A percentile compares a stretch with the other conserved stretches of the same genome.
Conservation (phyloP, 2,888 invertebrate genomes). For the Parascotia fuliginaria region DNA sequence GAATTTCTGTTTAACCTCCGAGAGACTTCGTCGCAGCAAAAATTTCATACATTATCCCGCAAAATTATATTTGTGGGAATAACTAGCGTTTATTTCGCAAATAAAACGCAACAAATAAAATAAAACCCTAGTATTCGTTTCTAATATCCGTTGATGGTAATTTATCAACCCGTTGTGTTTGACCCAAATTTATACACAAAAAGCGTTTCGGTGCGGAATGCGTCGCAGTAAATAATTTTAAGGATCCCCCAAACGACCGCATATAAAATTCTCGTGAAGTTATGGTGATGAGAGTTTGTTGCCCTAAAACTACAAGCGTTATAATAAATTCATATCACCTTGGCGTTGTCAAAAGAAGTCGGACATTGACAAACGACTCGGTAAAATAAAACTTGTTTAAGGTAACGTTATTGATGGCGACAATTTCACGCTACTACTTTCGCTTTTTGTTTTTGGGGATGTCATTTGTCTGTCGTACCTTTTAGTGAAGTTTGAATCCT, state of each 20-base stretch:
- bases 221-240: constrained; percentile 35
- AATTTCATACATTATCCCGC: constrained; percentile 11
- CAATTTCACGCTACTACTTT: constrained; percentile 32
- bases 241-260: constrained; percentile 29
- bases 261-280: constrained; percentile 39
- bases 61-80: constrained; percentile 11
- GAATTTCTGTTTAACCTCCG: background rate
- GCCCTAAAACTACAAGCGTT: constrained; percentile 33
- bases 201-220: constrained; percentile 14
- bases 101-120: constrained; percentile 11
- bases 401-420: constrained; percentile 37
- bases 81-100: constrained; percentile 5
- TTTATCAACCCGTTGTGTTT: constrained; percentile 22
- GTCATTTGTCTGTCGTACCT: constrained; percentile 24
- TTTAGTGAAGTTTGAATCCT: constrained; percentile 30
- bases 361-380: constrained; percentile 41
- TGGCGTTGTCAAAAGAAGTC: constrained; percentile 14
- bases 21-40: constrained; percentile 2
- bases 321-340: constrained; percentile 42
- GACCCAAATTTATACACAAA: constrained; percentile 35
- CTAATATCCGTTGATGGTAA: constrained; percentile 32
- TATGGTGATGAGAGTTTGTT: constrained; percentile 30
- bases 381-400: constrained; percentile 34
- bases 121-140: constrained; percentile 30
- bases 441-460: constrained; percentile 17